These are phyloP conservation scores for Eustalomyia histrio DNA, from an alignment of 2,888 invertebrate genomes.

Conservation along the genomic window DNA sequence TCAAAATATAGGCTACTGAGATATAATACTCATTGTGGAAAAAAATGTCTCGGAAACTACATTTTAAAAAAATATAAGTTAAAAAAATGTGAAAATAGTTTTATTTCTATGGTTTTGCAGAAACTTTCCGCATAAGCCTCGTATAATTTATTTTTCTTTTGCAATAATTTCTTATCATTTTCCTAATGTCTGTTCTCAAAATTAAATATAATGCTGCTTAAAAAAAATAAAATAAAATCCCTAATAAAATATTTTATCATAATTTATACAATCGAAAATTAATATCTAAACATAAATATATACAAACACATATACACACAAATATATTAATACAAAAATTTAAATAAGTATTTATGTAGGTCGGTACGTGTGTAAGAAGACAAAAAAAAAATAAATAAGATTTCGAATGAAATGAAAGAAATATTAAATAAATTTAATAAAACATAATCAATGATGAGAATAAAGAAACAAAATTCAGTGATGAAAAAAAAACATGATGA, in stretches of 20 bases:
- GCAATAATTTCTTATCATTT: conserved; percentile 22
- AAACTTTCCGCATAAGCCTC: too few species aligned
- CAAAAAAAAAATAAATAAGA: neutral
- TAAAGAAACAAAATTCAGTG: neutral
- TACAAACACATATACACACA: conserved; percentile 3
- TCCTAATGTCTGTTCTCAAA: conserved; percentile 19
- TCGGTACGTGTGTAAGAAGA: neutral
- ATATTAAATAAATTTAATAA: conserved; percentile 13
- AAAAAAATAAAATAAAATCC: conserved; percentile 27
- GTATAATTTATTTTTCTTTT: neutral
- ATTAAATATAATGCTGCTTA: conserved; percentile 14
- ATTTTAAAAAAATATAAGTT: too few species aligned
- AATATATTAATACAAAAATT: neutral
- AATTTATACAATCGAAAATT: conserved; percentile 28
- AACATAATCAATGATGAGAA: conserved; percentile 9
- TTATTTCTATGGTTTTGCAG: too few species aligned
- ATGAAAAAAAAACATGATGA: neutral
- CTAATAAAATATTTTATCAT: conserved; percentile 39
- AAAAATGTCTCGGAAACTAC: too few species aligned
- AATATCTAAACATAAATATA: conserved; percentile 14
- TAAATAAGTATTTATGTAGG: neutral
- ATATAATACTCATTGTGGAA: too few species aligned
- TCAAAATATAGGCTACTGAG: too few species aligned
- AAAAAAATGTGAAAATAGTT: too few species aligned
- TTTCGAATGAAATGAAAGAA: neutral